Evolutionary conservation across 2,888 invertebrate species (phyloP).

Genomic region (Drosophila fulvimacula): DNA sequence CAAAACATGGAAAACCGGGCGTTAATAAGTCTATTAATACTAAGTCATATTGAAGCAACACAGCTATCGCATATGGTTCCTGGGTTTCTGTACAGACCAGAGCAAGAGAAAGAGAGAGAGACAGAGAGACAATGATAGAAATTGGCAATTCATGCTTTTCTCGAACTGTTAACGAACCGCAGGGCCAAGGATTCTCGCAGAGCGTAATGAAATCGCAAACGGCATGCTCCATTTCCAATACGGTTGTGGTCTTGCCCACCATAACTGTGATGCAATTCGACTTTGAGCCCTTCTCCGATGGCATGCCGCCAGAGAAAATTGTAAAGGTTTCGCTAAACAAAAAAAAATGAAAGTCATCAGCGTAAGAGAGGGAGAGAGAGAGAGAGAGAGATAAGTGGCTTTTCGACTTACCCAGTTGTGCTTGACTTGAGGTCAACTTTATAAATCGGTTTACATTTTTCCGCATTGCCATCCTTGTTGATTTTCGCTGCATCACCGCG

Average conservation of each 20-base stretch:
- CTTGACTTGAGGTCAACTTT: constrained; percentile 98
- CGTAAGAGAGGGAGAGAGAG: neutral
- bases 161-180: constrained; percentile 87
- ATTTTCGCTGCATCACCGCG: constrained; percentile 86
- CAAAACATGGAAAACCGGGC: constrained; percentile 98
- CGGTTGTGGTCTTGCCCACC: constrained; percentile 97
- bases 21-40: constrained; percentile 98
- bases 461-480: constrained; percentile 95
- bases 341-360: neutral
- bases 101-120: neutral
- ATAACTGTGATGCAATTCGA: constrained; percentile 98
- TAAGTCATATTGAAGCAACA: constrained; percentile 98
- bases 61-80: constrained; percentile 99
- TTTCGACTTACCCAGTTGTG: constrained; percentile 83
- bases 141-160: neutral
- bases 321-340: constrained; percentile 94
- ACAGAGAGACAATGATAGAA: neutral
- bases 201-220: constrained; percentile 98
- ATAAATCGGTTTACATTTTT: constrained; percentile 96
- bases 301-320: constrained; percentile 98
- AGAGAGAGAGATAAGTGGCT: neutral
- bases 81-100: constrained; percentile 91
- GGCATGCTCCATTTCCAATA: constrained; percentile 99
- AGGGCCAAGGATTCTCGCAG: constrained; percentile 96
- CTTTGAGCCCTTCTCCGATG: constrained; percentile 94